phyloP scores from a whole-genome alignment of 2,888 invertebrate species.

The Ceriagrion tenellum region DNA sequence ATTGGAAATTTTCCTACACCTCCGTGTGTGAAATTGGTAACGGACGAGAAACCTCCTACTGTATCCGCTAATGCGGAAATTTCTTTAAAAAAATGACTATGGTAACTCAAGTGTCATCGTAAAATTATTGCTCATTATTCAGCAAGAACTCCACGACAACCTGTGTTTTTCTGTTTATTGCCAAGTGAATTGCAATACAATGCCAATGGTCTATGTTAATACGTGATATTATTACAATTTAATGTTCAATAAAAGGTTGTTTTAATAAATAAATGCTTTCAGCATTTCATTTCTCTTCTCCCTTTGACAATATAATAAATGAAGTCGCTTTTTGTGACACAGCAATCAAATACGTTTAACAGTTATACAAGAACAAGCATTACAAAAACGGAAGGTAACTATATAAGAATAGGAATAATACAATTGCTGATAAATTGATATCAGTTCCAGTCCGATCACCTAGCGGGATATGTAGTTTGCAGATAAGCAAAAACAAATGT shows the following conservation, averaged over 20 bases:
- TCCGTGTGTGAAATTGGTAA: background rate
- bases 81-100: background rate
- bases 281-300: background rate
- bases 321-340: too few species aligned
- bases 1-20: background rate
- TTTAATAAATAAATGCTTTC: constrained; percentile 1
- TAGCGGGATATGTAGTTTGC: too few species aligned
- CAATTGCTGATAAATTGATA: too few species aligned
- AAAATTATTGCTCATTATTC: constrained; percentile 51
- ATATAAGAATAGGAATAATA: too few species aligned
- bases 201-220: constrained; percentile 56
- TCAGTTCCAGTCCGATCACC: too few species aligned
- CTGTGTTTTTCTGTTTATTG: constrained; percentile 48
- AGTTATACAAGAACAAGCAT: too few species aligned
- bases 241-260: constrained; percentile 62
- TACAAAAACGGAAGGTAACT: too few species aligned
- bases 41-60: background rate
- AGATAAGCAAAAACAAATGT: too few species aligned
- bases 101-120: background rate
- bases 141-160: background rate
- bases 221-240: constrained; percentile 57
- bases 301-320: background rate
- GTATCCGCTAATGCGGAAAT: background rate
- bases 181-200: constrained; percentile 57
- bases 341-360: too few species aligned